Evolutionary conservation across 2,113 vertebrate genomes (phyloP).

Genomic region (Opisthocomus hoazin): DNA sequence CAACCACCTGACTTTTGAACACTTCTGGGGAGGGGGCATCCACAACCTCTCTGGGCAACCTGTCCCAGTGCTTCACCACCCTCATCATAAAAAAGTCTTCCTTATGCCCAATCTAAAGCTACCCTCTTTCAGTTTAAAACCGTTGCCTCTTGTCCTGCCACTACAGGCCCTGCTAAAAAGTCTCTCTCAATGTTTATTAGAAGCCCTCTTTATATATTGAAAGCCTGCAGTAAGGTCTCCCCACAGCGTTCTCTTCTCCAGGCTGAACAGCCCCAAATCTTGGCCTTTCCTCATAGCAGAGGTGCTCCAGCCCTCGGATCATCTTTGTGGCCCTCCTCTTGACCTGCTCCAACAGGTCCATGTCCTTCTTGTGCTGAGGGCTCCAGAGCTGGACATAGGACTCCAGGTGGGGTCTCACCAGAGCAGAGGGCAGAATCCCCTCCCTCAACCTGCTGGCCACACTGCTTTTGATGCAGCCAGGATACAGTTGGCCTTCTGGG

Average conservation of each 20-base stretch:
- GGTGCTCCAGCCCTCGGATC: not conserved
- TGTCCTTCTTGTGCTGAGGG: not conserved
- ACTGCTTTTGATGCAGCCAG: not conserved
- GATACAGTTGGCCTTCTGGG: rapidly evolving
- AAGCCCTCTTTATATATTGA: not conserved
- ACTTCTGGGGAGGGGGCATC: not conserved
- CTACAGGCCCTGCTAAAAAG: not conserved
- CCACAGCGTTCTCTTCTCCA: not conserved
- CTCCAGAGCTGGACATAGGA: not conserved
- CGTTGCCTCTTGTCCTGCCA: not conserved
- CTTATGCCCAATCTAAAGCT: not conserved
- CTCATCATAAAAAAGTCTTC: not conserved
- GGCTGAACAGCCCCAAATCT: not conserved
- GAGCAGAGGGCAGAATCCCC: not conserved
- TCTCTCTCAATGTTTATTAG: not conserved
- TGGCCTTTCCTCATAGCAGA: not conserved
- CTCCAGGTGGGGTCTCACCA: not conserved
- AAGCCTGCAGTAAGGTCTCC: not conserved
- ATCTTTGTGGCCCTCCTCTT: not conserved
- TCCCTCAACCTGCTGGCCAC: rapidly evolving
- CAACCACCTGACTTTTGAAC: not conserved
- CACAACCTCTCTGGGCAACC: not conserved
- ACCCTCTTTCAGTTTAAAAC: not conserved
- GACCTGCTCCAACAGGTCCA: not conserved
- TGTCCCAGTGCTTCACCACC: not conserved